These are phyloP conservation scores for Paedocypris sp. DNA, from an alignment of 2,113 vertebrate species.

Conservation along the genomic window DNA sequence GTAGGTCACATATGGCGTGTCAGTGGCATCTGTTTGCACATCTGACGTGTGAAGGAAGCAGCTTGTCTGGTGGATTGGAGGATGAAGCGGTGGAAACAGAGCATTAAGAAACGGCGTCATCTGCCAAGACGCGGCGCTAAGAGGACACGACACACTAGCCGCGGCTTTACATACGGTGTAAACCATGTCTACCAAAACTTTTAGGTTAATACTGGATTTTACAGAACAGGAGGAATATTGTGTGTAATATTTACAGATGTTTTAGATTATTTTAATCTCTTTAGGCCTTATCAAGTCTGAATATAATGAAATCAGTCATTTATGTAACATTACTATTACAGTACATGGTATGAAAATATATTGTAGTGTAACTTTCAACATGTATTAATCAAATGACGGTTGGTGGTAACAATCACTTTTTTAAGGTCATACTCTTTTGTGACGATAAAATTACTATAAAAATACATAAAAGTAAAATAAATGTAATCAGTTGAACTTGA, in stretches of 20 bases:
- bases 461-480: too few species aligned
- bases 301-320: too few species aligned
- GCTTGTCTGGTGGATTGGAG: constrained; percentile 3
- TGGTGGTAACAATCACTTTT: too few species aligned
- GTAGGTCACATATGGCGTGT: not conserved
- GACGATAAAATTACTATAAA: too few species aligned
- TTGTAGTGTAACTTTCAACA: too few species aligned
- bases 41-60: constrained; percentile 8
- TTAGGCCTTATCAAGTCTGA: not conserved
- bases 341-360: too few species aligned
- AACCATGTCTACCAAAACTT: not conserved
- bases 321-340: too few species aligned
- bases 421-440: too few species aligned
- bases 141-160: not conserved
- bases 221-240: not conserved
- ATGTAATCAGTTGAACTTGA: too few species aligned
- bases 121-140: not conserved
- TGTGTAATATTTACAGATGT: not conserved
- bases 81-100: constrained; percentile 2
- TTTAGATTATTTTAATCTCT: not conserved
- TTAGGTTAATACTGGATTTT: not conserved
- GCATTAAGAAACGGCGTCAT: not conserved
- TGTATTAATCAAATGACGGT: too few species aligned
- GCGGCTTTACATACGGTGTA: not conserved
- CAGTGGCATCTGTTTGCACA: constrained; percentile 23